Evolutionary conservation across 2,797 vertebrate species (phyloP).

Genomic region (Takifugu ocellatus): DNA sequence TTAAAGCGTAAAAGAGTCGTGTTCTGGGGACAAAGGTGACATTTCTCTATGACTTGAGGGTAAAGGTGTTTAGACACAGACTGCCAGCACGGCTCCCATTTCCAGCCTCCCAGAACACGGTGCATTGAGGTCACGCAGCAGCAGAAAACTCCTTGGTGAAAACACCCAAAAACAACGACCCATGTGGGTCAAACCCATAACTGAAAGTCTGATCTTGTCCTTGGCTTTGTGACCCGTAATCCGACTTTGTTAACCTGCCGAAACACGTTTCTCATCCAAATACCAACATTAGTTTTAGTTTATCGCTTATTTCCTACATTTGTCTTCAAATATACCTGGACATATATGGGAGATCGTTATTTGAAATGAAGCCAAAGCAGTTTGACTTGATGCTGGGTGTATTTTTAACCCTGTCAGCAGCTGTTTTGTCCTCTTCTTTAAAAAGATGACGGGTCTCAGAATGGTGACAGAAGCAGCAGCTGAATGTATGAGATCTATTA

Average conservation of each 20-base stretch:
- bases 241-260: background rate
- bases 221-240: background rate
- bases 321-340: too few relatives aligned
- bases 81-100: conserved; percentile 60
- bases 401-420: too few relatives aligned
- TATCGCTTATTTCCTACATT: too few relatives aligned
- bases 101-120: conserved; percentile 57
- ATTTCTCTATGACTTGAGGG: conserved; percentile 49
- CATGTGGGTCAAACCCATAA: conserved; percentile 29
- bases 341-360: too few relatives aligned
- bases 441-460: too few relatives aligned
- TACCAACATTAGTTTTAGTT: too few relatives aligned
- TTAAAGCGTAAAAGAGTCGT: background rate
- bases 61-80: conserved; percentile 56
- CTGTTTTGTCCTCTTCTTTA: too few relatives aligned
- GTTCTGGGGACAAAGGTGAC: conserved; percentile 43
- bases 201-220: conserved; percentile 15
- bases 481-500: too few relatives aligned
- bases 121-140: conserved; percentile 54
- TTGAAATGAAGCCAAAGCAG: too few relatives aligned
- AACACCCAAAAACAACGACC: conserved; percentile 44
- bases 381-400: too few relatives aligned
- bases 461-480: too few relatives aligned
- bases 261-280: too few relatives aligned
- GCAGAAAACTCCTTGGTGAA: conserved; percentile 34